Conservation (phyloP, 2,797 vertebrate species). For the Rhodeus uyekii region DNA sequence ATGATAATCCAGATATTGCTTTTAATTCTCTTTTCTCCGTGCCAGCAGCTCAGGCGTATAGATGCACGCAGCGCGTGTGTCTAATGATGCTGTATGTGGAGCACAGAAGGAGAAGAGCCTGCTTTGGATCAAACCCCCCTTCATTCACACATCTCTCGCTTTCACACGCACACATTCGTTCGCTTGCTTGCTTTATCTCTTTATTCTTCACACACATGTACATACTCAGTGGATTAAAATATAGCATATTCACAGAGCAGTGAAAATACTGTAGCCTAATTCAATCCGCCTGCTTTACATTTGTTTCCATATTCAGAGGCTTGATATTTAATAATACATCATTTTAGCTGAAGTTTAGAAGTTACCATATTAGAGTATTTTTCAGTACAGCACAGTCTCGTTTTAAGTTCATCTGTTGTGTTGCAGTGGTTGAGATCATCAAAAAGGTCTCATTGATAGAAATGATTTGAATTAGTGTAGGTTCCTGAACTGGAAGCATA, state of each 20-base stretch:
- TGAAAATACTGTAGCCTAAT: slow-evolving; percentile 18
- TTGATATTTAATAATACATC: background rate
- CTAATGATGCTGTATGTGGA: slow-evolving; percentile 29
- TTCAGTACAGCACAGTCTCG: background rate
- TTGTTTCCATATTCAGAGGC: background rate
- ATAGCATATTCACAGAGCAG: slow-evolving; percentile 7
- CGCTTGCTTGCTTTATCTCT: background rate
- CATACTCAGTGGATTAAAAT: slow-evolving; percentile 28
- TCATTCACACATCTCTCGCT: slow-evolving; percentile 14
- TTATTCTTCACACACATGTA: slow-evolving; percentile 21
- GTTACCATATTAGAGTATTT: background rate
- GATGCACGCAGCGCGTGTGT: background rate
- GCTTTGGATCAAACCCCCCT: slow-evolving; percentile 23
- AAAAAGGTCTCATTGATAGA: background rate
- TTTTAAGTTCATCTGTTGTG: background rate
- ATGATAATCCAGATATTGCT: background rate
- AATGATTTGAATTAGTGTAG: background rate
- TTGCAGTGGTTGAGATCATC: background rate
- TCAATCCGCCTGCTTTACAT: background rate
- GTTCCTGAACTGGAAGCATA: background rate
- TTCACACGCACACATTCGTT: slow-evolving; percentile 1
- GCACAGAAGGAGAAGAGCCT: slow-evolving; percentile 31
- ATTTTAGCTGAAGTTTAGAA: background rate
- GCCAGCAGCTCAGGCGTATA: background rate
- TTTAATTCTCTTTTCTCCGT: background rate